Evolutionary conservation across 92 coral and sea anemone species (phyloP).

Genomic region (Parazoanthus atlanticus): DNA sequence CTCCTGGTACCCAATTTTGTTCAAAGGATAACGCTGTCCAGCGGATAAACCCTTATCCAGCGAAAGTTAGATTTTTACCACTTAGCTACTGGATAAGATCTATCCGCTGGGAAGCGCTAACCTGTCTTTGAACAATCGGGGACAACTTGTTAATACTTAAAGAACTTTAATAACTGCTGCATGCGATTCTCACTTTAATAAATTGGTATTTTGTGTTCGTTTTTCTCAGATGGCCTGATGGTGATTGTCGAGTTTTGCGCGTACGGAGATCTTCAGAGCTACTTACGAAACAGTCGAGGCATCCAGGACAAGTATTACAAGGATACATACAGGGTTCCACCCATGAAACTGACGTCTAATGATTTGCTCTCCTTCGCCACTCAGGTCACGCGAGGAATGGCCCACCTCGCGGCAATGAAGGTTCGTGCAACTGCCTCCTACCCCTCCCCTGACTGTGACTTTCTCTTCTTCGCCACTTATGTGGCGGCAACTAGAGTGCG

Average conservation of each 20-base stretch:
- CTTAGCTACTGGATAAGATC: no score
- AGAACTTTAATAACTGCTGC: background rate
- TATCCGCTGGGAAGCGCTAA: no score
- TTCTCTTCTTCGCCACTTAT: background rate
- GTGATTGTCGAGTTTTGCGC: slow-evolving; percentile 96
- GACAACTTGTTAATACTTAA: no score
- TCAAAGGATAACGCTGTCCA: no score
- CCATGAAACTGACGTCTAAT: slow-evolving; percentile 77
- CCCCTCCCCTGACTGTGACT: background rate
- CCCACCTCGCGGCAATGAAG: slow-evolving; percentile 95
- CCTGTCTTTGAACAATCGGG: no score
- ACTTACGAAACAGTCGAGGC: slow-evolving; percentile 93
- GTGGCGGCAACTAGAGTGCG: background rate
- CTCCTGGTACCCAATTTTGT: no score
- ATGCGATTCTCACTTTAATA: background rate
- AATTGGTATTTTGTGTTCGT: background rate
- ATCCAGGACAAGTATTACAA: slow-evolving; percentile 92
- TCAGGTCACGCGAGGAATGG: slow-evolving; percentile 93
- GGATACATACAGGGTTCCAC: slow-evolving; percentile 89
- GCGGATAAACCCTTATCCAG: no score
- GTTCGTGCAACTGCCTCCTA: slow-evolving; percentile 42
- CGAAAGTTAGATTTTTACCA: no score
- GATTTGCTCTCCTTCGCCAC: slow-evolving; percentile 92
- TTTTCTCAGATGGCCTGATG: slow-evolving; percentile 82
- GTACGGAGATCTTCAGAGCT: slow-evolving; percentile 95